A percentile compares a stretch with the other conserved stretches of the same genome.
Evolutionary conservation across 1,140 invertebrate species (phyloP).

Genomic region (Tenebrio molitor): DNA sequence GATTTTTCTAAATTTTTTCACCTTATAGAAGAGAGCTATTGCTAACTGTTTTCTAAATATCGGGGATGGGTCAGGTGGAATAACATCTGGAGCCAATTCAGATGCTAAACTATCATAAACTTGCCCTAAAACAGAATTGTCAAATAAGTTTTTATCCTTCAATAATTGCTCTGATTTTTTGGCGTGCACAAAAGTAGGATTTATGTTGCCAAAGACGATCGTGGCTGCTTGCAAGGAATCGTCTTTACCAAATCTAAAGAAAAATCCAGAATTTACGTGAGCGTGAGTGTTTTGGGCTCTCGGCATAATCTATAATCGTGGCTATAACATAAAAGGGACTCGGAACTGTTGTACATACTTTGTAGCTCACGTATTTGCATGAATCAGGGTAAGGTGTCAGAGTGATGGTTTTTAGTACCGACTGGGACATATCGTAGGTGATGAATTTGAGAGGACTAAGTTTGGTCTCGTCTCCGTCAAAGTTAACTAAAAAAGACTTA

Average conservation of each 20-base stretch:
- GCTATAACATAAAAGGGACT: too few relatives aligned
- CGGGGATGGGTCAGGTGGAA: conserved; percentile 74
- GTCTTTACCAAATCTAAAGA: conserved; percentile 70
- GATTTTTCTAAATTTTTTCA: too few relatives aligned
- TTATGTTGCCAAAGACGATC: conserved; percentile 79
- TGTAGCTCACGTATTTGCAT: conserved; percentile 29
- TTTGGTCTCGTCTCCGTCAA: conserved; percentile 48
- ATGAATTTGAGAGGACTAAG: conserved; percentile 71
- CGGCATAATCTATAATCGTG: conserved; percentile 77
- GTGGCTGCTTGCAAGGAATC: conserved; percentile 50
- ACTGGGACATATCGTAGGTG: conserved; percentile 73
- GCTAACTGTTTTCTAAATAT: conserved; percentile 78
- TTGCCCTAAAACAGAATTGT: conserved; percentile 67
- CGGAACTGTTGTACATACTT: too few relatives aligned
- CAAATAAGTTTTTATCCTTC: conserved; percentile 70
- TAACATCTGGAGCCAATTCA: conserved; percentile 75
- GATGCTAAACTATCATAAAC: conserved; percentile 71
- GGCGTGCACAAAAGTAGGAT: conserved; percentile 79
- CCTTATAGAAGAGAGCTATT: conserved; percentile 80
- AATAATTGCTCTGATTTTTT: conserved; percentile 76
- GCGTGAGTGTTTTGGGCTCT: conserved; percentile 87
- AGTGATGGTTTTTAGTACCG: conserved; percentile 73
- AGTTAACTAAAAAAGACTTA: conserved; percentile 54
- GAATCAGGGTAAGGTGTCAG: conserved; percentile 64
- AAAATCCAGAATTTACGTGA: conserved; percentile 85